Conservation (phyloP, 37 sponge, comb jelly and placozoan species). For the Geodia barretti region DNA sequence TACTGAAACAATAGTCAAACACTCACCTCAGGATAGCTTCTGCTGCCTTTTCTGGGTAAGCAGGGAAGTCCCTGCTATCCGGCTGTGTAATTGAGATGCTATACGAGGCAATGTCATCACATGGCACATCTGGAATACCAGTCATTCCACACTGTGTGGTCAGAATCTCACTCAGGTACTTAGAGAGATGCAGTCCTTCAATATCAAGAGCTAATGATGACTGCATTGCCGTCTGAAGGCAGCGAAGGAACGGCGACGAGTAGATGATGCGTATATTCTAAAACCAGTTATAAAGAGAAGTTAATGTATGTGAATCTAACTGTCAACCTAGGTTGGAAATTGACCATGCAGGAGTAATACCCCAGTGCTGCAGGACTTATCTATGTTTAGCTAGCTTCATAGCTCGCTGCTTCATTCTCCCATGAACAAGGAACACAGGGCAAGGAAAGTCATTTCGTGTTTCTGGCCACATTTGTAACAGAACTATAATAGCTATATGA, state of each 20-base stretch:
- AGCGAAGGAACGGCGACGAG: conserved; percentile 46
- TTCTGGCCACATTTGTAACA: background rate
- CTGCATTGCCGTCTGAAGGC: conserved; percentile 48
- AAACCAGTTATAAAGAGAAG: background rate
- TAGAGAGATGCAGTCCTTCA: conserved; percentile 17
- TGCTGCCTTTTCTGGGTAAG: conserved; percentile 21
- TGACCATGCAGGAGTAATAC: too few relatives aligned
- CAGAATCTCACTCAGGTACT: conserved; percentile 22
- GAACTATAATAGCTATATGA: background rate
- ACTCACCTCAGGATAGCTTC: conserved; percentile 14
- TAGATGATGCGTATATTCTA: conserved; percentile 23
- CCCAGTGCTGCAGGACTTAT: too few relatives aligned
- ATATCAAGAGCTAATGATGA: conserved; percentile 3
- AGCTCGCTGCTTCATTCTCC: too few relatives aligned
- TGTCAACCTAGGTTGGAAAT: background rate
- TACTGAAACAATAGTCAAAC: too few relatives aligned
- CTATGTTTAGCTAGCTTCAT: too few relatives aligned
- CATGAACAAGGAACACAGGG: too few relatives aligned
- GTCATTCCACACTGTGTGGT: background rate
- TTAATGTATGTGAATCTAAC: background rate
- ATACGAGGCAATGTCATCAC: background rate
- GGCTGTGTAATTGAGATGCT: background rate
- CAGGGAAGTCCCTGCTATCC: conserved; percentile 19
- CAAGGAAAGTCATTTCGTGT: too few relatives aligned
- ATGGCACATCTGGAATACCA: conserved; percentile 25